Base-by-base conservation (phyloP, 2,888 invertebrate species). In the Ecdyonurus torrentis region DNA sequence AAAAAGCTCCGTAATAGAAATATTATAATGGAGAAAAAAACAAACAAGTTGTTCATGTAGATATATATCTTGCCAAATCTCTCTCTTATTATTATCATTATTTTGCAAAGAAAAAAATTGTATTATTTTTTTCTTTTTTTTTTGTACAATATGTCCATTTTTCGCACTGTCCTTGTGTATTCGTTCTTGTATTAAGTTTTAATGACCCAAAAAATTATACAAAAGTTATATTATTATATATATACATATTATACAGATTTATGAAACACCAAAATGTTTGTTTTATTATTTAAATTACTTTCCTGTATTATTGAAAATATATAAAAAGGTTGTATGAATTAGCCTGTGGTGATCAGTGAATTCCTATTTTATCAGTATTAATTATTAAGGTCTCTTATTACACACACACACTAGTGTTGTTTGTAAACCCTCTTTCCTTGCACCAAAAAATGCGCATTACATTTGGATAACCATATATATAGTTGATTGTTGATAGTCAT, bases 151-250 rank as follows among this genome's bases (percentile, higher is more conserved):
- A n/a, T 37, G 37, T 37, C 37, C 37, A 37, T 37, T 37, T 37
- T 37, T 37, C 15, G 37, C 37, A 58, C 62, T 62, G 62, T 55
- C 65, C 63, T 64, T 66, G 65, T 66, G 65, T 66, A 66, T 66
- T 66, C 66, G 65, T 66, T 66, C 64, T 37, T 67, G 66, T 67
- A 67, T 67, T 67, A 67, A 66, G 67, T 67, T 67, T 65, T 66
- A 64, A 65, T 66, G 37, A 37, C 37, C 37, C 65, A 63, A 65
- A 67, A 63, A 67, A 67, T 64, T 67, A 67, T 67, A 67, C 65
- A 67, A 66, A 66, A 63, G 66, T 67, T 67, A 67, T 67, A 67
- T 67, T 65, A 67, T 65, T 65, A 66, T 65, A 66, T 63, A 65
- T 66, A 65, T 66, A 55, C n/a, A 55, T 55, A 55, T 55, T 55